Evolutionary conservation across 2,113 vertebrate species (phyloP).

Genomic region (Peromyscus polionotus): DNA sequence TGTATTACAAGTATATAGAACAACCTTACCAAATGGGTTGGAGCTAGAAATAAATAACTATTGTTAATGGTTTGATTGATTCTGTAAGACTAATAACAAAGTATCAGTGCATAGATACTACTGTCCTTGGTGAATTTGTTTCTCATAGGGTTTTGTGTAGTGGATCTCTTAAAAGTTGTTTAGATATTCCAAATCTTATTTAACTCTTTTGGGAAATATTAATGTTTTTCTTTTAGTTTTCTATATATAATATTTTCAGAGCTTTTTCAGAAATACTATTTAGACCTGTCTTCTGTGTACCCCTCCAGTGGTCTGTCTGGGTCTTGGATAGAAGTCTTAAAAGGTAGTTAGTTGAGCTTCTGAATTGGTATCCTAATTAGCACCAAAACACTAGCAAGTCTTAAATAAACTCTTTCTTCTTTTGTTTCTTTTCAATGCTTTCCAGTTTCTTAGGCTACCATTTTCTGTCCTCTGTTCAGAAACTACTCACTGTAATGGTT

Average conservation of each 20-base stretch:
- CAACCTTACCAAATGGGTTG: too few relatives aligned
- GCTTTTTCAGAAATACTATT: not conserved
- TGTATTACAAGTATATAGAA: not conserved
- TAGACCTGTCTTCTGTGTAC: not conserved
- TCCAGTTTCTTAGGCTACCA: not conserved
- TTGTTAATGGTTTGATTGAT: not conserved
- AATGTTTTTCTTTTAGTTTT: slow-evolving; percentile 27
- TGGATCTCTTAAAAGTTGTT: not conserved
- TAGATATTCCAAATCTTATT: slow-evolving; percentile 4
- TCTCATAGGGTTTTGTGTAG: not conserved
- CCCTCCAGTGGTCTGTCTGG: slow-evolving; percentile 45
- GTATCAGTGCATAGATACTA: not conserved
- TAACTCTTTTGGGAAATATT: not conserved
- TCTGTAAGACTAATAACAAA: not conserved
- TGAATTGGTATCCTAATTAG: slow-evolving; percentile 13
- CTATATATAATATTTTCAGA: slow-evolving; percentile 19
- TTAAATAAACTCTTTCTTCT: not conserved
- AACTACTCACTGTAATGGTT: slow-evolving; percentile 3
- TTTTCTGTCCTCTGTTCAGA: slow-evolving; percentile 43
- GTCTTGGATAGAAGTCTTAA: not conserved
- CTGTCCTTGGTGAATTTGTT: not conserved
- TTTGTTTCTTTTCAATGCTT: slow-evolving; percentile 19
- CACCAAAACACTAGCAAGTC: slow-evolving; percentile 23
- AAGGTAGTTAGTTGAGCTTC: not conserved
- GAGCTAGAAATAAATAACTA: not conserved